phyloP scores from a whole-genome alignment of 2,113 vertebrate species.

The Poecile atricapillus region DNA sequence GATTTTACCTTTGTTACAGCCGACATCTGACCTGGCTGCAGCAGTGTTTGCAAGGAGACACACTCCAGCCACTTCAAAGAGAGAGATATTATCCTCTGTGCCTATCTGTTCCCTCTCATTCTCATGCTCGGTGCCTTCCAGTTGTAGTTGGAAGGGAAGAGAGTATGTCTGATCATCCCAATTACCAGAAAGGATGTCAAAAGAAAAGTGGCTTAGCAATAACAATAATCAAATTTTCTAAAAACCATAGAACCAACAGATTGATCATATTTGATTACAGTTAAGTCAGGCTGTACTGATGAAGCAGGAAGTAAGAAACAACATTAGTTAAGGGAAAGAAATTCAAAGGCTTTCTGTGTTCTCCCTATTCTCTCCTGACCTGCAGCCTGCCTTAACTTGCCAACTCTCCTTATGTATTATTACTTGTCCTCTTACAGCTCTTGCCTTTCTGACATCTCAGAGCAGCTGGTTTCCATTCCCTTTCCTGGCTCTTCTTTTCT shows the following conservation, averaged over 20 bases:
- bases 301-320: not conserved
- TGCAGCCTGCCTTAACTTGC: not conserved
- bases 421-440: not conserved
- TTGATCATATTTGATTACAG: not conserved
- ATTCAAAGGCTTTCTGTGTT: not conserved
- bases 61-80: not conserved
- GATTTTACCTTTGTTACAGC: not conserved
- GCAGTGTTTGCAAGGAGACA: not conserved
- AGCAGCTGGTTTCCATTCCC: slow-evolving; percentile 58
- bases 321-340: not conserved
- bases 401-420: not conserved
- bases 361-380: not conserved
- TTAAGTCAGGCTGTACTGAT: not conserved
- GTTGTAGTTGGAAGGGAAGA: not conserved
- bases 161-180: not conserved
- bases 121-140: not conserved
- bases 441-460: slow-evolving; percentile 17
- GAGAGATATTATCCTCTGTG: not conserved
- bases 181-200: not conserved
- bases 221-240: not conserved
- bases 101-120: not conserved
- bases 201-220: not conserved
- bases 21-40: not conserved
- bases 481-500: slow-evolving; percentile 39
- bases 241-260: not conserved